These are phyloP conservation scores for Melanotaenia boesemani DNA, from an alignment of 2,797 vertebrate genomes.

Conservation along the genomic window DNA sequence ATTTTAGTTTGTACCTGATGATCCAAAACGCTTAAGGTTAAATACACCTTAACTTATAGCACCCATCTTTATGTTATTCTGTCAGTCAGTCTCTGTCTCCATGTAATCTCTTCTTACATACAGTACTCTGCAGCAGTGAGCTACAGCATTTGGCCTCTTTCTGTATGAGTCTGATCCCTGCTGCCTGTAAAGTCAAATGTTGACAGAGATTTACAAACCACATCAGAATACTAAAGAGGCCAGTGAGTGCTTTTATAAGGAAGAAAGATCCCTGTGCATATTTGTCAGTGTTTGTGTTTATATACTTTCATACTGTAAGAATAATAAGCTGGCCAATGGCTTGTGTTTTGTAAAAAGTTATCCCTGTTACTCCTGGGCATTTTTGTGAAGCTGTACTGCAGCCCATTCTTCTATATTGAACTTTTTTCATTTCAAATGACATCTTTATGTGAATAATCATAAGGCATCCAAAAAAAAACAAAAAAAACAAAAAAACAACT, in stretches of 20 bases:
- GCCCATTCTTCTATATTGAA: slow-evolving; percentile 15
- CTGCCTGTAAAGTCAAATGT: slow-evolving; percentile 72
- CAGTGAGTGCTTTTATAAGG: slow-evolving; percentile 50
- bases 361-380: slow-evolving; percentile 8
- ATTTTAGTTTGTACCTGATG: slow-evolving; percentile 15
- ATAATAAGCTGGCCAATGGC: slow-evolving; percentile 21
- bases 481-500: neutral
- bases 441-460: slow-evolving; percentile 29
- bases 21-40: slow-evolving; percentile 26
- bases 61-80: slow-evolving; percentile 31
- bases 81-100: slow-evolving; percentile 37
- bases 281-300: slow-evolving; percentile 7
- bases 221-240: slow-evolving; percentile 74
- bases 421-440: slow-evolving; percentile 25
- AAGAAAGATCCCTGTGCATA: slow-evolving; percentile 8
- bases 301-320: slow-evolving; percentile 39
- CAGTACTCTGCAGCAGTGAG: slow-evolving; percentile 36
- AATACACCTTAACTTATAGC: slow-evolving; percentile 12
- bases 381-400: slow-evolving; percentile 9
- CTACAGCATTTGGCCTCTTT: slow-evolving; percentile 55
- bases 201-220: slow-evolving; percentile 70
- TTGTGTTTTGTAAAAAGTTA: slow-evolving; percentile 37
- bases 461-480: slow-evolving; percentile 10
- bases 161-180: slow-evolving; percentile 63
- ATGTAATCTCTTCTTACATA: slow-evolving; percentile 36